These are phyloP conservation scores for Atethmia centrago DNA, from an alignment of 2,888 invertebrate species.

Conservation along the genomic window DNA sequence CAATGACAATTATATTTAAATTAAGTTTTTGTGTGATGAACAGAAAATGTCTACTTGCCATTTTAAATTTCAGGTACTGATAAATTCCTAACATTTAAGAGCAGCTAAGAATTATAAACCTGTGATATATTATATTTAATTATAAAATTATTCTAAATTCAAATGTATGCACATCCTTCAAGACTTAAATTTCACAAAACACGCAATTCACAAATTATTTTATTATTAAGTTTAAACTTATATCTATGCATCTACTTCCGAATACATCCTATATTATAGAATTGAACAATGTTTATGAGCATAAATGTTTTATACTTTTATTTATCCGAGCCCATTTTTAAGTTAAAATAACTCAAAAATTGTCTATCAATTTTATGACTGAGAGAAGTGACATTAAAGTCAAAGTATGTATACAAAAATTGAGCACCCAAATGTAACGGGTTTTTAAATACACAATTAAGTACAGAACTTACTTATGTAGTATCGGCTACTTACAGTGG, in stretches of 20 bases:
- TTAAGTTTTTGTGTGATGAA: slow-evolving; percentile 7
- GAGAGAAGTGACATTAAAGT: background rate
- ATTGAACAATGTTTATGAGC: slow-evolving; percentile 24
- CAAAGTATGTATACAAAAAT: slow-evolving; percentile 30
- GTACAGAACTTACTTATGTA: slow-evolving; percentile 32
- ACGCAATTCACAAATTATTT: slow-evolving; percentile 28
- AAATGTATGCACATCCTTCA: slow-evolving; percentile 55
- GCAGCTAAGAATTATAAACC: slow-evolving; percentile 1
- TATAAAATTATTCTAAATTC: background rate
- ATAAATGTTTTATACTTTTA: background rate
- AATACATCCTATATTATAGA: background rate
- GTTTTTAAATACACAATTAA: slow-evolving; percentile 36
- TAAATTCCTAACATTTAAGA: background rate
- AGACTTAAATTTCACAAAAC: slow-evolving; percentile 20
- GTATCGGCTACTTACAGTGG: background rate
- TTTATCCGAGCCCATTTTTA: background rate
- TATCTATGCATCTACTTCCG: slow-evolving; percentile 25
- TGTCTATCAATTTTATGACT: background rate
- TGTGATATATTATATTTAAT: slow-evolving; percentile 18
- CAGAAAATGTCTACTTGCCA: slow-evolving; percentile 8
- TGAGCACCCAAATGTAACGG: slow-evolving; percentile 47
- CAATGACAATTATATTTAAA: slow-evolving; percentile 6
- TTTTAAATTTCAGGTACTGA: slow-evolving; percentile 33
- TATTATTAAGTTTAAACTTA: slow-evolving; percentile 22
- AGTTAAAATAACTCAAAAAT: background rate